A percentile compares a stretch with the other conserved stretches of the same genome.
These are phyloP conservation scores for Hepsetus odoe DNA, from an alignment of 2,113 vertebrate species.

Conservation along the genomic window DNA sequence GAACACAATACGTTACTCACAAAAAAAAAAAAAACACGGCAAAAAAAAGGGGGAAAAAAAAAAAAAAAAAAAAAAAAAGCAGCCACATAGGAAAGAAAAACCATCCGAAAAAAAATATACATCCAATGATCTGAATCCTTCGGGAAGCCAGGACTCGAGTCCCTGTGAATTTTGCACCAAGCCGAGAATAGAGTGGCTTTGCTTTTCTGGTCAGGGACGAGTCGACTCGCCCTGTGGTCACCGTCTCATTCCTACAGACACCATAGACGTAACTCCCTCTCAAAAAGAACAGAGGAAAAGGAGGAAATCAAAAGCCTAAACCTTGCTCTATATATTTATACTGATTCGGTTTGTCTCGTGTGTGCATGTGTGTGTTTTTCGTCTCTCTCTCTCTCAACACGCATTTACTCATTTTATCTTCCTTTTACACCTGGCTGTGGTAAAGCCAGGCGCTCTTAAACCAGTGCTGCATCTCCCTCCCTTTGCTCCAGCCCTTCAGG, in stretches of 20 bases:
- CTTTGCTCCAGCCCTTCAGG: constrained; percentile 49
- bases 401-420: constrained; percentile 70
- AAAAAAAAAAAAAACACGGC: constrained; percentile 68
- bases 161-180: background rate
- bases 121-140: constrained; percentile 57
- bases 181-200: background rate
- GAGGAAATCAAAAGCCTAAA: constrained; percentile 61
- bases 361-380: constrained; percentile 53
- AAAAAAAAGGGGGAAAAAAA: constrained; percentile 69
- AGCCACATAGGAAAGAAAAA: constrained; percentile 61
- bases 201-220: constrained; percentile 1
- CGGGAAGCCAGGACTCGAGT: constrained; percentile 51
- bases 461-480: constrained; percentile 50
- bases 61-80: constrained; percentile 39
- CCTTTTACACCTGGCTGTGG: constrained; percentile 74
- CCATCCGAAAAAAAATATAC: constrained; percentile 60
- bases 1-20: constrained; percentile 72
- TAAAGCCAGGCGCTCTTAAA: constrained; percentile 71
- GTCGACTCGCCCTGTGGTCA: constrained; percentile 34
- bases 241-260: constrained; percentile 47
- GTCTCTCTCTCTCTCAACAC: constrained; percentile 65
- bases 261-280: constrained; percentile 39
- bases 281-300: constrained; percentile 58
- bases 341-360: constrained; percentile 56
- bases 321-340: constrained; percentile 72